These are phyloP conservation scores for Rhadinocentrus ornatus DNA, from an alignment of 2,797 vertebrate genomes.

Conservation along the genomic window DNA sequence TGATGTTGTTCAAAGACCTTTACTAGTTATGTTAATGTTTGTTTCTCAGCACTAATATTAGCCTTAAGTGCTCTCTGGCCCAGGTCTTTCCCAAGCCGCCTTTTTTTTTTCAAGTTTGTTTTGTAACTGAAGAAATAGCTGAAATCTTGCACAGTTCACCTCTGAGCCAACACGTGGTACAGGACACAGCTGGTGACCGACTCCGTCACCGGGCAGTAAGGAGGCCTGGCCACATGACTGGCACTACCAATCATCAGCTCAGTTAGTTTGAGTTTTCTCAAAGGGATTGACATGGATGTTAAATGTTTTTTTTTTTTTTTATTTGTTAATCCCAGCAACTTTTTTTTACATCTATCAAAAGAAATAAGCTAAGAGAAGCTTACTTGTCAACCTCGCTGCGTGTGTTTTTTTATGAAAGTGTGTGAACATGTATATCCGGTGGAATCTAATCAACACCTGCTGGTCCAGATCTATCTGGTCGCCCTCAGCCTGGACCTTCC, in stretches of 20 bases:
- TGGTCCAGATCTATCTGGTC: conserved; percentile 65
- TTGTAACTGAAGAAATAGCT: conserved; percentile 79
- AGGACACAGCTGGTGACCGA: conserved; percentile 71
- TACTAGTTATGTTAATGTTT: conserved; percentile 72
- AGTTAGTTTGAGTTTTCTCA: conserved; percentile 62
- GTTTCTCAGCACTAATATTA: conserved; percentile 84
- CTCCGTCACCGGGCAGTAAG: conserved; percentile 62
- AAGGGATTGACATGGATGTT: conserved; percentile 74
- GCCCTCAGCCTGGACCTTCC: conserved; percentile 56
- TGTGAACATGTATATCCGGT: conserved; percentile 53
- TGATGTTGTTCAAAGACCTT: conserved; percentile 78
- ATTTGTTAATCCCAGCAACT: conserved; percentile 52
- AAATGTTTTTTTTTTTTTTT: conserved; percentile 44
- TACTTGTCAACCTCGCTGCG: conserved; percentile 59
- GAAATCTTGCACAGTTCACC: conserved; percentile 86
- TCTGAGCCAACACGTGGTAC: conserved; percentile 82
- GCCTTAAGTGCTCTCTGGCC: conserved; percentile 86
- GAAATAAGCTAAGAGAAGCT: conserved; percentile 80
- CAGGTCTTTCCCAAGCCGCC: conserved; percentile 77
- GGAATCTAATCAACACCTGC: conserved; percentile 69
- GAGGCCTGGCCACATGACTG: conserved; percentile 69
- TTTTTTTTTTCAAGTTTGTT: conserved; percentile 56
- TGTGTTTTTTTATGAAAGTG: conserved; percentile 53
- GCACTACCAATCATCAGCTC: conserved; percentile 79
- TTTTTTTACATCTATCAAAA: conserved; percentile 61